Evolutionary conservation across 2,888 invertebrate species (phyloP), one percentile per base, ranked within the genome.

Genomic region (Heliconius aoede): DNA sequence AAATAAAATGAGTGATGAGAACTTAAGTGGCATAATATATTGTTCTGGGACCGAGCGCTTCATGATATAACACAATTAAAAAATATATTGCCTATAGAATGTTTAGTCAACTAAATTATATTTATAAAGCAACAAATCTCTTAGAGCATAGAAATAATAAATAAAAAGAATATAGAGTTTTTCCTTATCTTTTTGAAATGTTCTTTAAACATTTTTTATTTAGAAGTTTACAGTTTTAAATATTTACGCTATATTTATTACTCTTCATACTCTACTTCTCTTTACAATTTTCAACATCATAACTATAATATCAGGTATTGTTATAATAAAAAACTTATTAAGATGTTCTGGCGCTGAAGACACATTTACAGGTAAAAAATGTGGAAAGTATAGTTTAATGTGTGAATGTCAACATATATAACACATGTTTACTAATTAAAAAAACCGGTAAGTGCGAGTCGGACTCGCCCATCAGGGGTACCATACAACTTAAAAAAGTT

Each of bases 1-100:
- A 90, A 91, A 92, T 91, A 90, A 91, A 90, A 90, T 89, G 88
- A 89, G 88, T 92, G 92, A 93, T 93, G 91, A 92, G 91, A 92
- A 91, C 86, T 90, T 91, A 92, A 92, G 91, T 91, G 88, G 89
- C 87, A 87, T 90, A 88, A 90, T 88, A 93, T 91, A 93, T 92
- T 94, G 92, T 89, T 87, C 86, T 86, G 93, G 91, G 92, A 91
- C 86, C 86, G 79, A 79, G 88, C 82, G 86, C 85, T 84, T 84
- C 83, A 83, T 82, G 76, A n/a, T 83, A 83, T 81, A 81, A 82
- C 80, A 79, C 74, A 81, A 81, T 77, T 36, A 62, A 55, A 68
- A 55, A 69, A 40, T 36, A 32, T 36, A 36, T 40, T 5, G 64
- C 46, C 46, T 46, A 18, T 46, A 46, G 18, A 46, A 46, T 18